Evolutionary conservation across 2,113 vertebrate species (phyloP), one percentile per base, ranked within the genome.

Genomic region (Urocolius indicus): DNA sequence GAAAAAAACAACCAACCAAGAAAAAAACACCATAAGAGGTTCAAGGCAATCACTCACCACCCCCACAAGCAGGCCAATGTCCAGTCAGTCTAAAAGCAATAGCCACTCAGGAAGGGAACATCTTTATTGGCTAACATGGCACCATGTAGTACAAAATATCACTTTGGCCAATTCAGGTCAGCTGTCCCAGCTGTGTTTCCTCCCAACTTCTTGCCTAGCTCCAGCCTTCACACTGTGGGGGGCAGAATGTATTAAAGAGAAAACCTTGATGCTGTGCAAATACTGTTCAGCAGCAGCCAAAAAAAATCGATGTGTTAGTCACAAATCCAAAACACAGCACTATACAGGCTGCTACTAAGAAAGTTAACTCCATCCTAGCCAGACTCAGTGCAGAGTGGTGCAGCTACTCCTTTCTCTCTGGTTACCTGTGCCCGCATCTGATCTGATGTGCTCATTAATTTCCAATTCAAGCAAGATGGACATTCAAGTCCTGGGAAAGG

Each of bases 101-200:
- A 79, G 13, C 18, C 26, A 57, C 32, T 13, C 20, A 21, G 29
- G n/a, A 91, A 69, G 6, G 80, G 5, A 71, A 80, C 55, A 38
- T 55, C 7, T 81, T 77, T 74, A 49, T 34, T 58, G 16, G 9
- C 1, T 0, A 73, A 4, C 8, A 8, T 8, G 14, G 21, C 0
- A 3, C 17, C 79, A 8, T 5, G 11, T 67, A 10, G 36, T 32
- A 84, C 30, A 58, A 89, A 91, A 30, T 43, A 46, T 6, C 2
- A 9, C 30, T 85, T 59, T 67, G 32, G 13, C 10, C 43, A 51
- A 16, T 45, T 74, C 18, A 66, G 36, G 46, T 54, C 73, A 94
- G 12, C 10, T 75, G 30, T 48, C 19, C 34, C 57, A 79, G 52
- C n/a, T 69, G 5, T 65, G 20, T n/a, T 58, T 82, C 24, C 16